Conservation (phyloP, 2,113 vertebrate species). For the Cyanoderma ruficeps region DNA sequence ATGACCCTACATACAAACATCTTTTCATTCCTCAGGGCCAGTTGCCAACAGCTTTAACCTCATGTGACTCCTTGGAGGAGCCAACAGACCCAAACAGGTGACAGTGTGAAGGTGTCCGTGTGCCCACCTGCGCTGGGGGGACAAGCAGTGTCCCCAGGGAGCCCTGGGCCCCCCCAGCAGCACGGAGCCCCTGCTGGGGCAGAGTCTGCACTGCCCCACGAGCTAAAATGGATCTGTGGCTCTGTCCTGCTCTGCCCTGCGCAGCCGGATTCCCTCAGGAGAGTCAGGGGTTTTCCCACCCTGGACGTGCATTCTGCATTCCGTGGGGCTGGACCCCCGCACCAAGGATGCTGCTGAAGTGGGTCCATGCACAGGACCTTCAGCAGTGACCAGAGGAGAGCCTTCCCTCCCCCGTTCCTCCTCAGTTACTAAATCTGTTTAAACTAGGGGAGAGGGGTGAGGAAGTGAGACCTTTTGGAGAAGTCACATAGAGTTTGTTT, state of each 20-base stretch:
- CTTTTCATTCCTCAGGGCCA: no score
- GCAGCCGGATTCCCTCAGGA: neutral
- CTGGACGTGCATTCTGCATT: accelerated
- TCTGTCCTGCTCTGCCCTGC: accelerated
- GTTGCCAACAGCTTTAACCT: neutral
- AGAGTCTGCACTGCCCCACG: accelerated
- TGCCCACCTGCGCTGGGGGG: accelerated
- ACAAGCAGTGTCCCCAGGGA: accelerated
- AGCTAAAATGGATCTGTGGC: accelerated
- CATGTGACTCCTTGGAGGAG: neutral
- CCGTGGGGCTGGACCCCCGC: neutral
- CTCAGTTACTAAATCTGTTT: slow-evolving; percentile 70
- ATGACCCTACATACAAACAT: accelerated
- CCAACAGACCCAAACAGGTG: neutral
- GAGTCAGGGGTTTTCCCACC: accelerated
- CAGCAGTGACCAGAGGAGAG: neutral
- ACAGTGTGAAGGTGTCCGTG: accelerated
- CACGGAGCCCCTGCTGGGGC: no score
- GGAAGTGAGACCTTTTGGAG: slow-evolving; percentile 76
- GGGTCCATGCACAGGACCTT: neutral
- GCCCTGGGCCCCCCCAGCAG: neutral
- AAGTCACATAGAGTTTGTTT: slow-evolving; percentile 81
- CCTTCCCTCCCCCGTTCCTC: slow-evolving; percentile 13
- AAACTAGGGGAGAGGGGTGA: slow-evolving; percentile 75
- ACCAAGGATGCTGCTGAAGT: accelerated